Conservation (phyloP, 2,888 invertebrate genomes). For the Leucania comma region DNA sequence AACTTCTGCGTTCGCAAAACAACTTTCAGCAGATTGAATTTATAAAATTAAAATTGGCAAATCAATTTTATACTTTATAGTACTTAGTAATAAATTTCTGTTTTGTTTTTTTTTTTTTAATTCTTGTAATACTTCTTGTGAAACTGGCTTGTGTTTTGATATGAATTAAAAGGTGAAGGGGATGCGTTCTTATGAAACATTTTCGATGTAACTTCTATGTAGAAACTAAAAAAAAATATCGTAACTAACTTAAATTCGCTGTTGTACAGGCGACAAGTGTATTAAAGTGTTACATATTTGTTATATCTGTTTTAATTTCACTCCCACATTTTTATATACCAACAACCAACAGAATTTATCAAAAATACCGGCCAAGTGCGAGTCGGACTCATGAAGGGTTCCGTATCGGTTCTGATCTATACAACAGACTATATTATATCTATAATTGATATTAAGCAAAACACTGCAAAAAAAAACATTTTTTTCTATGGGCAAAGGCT, state of each 20-base stretch:
- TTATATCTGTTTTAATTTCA: constrained; percentile 66
- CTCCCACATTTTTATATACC: not conserved
- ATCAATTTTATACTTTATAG: not conserved
- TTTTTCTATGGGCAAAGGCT: no score
- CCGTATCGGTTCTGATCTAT: no score
- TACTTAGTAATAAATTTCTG: constrained; percentile 5
- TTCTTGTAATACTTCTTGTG: constrained; percentile 11
- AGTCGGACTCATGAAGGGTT: no score
- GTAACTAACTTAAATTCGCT: constrained; percentile 79
- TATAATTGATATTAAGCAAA: no score
- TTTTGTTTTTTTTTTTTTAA: constrained; percentile 12
- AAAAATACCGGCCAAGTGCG: no score
- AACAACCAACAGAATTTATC: no score
- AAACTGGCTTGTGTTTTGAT: constrained; percentile 45
- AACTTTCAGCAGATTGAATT: not conserved
- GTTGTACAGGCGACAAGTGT: constrained; percentile 82
- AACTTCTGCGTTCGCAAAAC: not conserved
- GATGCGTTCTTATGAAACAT: constrained; percentile 75
- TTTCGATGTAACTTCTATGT: constrained; percentile 73
- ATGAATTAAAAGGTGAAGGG: constrained; percentile 71
- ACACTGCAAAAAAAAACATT: no score
- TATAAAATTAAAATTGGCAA: constrained; percentile 5
- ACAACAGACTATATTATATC: no score
- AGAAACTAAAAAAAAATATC: constrained; percentile 71
- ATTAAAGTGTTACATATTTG: constrained; percentile 87